Evolutionary conservation across 2,797 vertebrate genomes (phyloP).

Genomic region (Catamblyrhynchus diadema): DNA sequence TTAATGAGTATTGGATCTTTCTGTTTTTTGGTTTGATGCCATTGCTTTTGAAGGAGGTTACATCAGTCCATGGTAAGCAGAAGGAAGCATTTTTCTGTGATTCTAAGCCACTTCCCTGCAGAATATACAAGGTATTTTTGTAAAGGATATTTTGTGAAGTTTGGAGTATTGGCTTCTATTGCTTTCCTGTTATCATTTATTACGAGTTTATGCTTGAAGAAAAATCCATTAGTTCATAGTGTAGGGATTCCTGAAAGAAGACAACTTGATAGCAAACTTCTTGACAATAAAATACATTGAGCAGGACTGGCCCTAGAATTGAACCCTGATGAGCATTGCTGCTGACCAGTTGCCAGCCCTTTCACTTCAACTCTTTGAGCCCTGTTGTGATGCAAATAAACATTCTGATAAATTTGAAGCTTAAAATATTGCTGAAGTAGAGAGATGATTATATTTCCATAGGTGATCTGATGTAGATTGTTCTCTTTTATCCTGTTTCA

Average conservation of each 20-base stretch:
- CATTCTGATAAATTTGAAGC: neutral
- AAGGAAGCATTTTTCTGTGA: neutral
- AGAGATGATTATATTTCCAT: neutral
- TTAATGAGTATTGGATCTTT: neutral
- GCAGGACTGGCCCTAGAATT: neutral
- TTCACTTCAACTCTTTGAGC: neutral
- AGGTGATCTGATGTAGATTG: neutral
- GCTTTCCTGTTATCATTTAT: neutral
- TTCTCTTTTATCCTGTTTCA: constrained; percentile 63
- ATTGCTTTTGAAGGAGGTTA: neutral
- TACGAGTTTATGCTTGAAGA: neutral
- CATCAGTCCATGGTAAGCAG: neutral
- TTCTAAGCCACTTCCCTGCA: neutral
- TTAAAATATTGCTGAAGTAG: neutral
- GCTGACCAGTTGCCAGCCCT: neutral
- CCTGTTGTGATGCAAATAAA: neutral
- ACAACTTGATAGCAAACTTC: neutral
- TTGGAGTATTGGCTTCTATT: neutral
- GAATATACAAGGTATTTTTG: neutral
- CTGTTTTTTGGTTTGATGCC: neutral
- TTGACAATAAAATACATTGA: neutral
- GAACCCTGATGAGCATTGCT: neutral
- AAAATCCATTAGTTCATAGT: neutral
- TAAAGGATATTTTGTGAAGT: neutral
- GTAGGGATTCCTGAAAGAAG: neutral